Evolutionary conservation across 2,888 invertebrate genomes (phyloP).

Genomic region (Euproctis similis): DNA sequence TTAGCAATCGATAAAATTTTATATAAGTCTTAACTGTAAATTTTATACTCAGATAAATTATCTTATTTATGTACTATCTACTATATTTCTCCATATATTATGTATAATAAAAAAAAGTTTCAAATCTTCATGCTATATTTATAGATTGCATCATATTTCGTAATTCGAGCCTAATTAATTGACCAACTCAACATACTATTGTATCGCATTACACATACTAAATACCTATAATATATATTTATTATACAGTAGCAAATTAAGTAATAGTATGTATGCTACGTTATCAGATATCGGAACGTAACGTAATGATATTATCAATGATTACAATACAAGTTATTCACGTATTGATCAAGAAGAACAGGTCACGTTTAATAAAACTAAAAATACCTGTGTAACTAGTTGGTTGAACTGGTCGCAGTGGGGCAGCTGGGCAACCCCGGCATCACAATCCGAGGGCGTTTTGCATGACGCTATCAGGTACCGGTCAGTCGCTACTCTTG

Average conservation of each 20-base stretch:
- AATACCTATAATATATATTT: not conserved
- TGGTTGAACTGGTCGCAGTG: slow-evolving; percentile 50
- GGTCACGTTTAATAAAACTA: slow-evolving; percentile 34
- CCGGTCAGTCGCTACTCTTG: slow-evolving; percentile 52
- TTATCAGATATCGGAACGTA: slow-evolving; percentile 18
- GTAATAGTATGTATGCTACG: slow-evolving; percentile 9
- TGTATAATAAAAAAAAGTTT: too few species aligned
- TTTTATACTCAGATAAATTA: too few species aligned
- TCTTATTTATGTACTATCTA: too few species aligned
- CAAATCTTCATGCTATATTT: too few species aligned
- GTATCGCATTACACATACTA: slow-evolving; percentile 4
- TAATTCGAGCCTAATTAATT: too few species aligned
- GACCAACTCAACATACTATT: not conserved
- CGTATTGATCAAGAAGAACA: slow-evolving; percentile 28
- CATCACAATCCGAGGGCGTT: slow-evolving; percentile 58
- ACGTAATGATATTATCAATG: slow-evolving; percentile 28
- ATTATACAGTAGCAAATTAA: slow-evolving; percentile 8
- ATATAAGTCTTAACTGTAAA: too few species aligned
- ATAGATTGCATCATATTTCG: too few species aligned
- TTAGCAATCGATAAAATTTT: too few species aligned
- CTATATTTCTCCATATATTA: too few species aligned
- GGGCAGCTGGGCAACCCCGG: slow-evolving; percentile 59
- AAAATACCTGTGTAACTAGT: slow-evolving; percentile 68
- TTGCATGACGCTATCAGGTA: slow-evolving; percentile 58
- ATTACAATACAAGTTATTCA: slow-evolving; percentile 33